phyloP scores from a whole-genome alignment of 2,113 vertebrate genomes.

The Rutilus rutilus region DNA sequence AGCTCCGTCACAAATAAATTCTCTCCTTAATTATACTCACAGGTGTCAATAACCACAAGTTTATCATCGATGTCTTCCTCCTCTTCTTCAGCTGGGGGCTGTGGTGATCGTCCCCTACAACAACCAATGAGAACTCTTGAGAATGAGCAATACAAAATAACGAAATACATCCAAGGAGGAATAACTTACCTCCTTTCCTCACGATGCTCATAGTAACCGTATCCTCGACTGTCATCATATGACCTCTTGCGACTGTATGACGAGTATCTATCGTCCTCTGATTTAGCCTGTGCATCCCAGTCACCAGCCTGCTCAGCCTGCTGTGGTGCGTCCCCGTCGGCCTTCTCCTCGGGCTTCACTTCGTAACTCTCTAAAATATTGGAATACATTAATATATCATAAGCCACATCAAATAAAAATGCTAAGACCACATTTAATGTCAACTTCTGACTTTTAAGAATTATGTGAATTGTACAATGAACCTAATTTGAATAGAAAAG shows the following conservation, averaged over 20 bases:
- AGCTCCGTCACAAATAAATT: background rate
- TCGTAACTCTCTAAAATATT: slow-evolving; percentile 42
- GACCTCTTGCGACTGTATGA: slow-evolving; percentile 77
- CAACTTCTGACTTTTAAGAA: too few species aligned
- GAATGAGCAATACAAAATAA: background rate
- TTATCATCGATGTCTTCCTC: slow-evolving; percentile 84
- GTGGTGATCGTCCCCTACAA: slow-evolving; percentile 79
- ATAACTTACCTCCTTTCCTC: slow-evolving; percentile 77
- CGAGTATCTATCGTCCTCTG: slow-evolving; percentile 55
- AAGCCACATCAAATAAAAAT: background rate
- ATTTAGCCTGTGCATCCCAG: slow-evolving; percentile 53
- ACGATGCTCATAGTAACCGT: slow-evolving; percentile 80
- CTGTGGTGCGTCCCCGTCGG: background rate
- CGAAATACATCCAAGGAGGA: background rate
- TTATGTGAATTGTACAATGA: too few species aligned
- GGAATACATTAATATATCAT: background rate
- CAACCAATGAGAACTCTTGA: background rate
- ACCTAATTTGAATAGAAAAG: too few species aligned
- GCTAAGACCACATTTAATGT: too few species aligned
- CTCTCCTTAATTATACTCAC: slow-evolving; percentile 68
- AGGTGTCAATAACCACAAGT: slow-evolving; percentile 81
- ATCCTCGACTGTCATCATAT: slow-evolving; percentile 75
- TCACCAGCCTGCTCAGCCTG: slow-evolving; percentile 53
- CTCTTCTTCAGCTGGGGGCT: slow-evolving; percentile 82
- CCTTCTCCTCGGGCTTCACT: slow-evolving; percentile 68